Conservation (phyloP, 2,113 vertebrate genomes). For the Pelmatolapia mariae region DNA sequence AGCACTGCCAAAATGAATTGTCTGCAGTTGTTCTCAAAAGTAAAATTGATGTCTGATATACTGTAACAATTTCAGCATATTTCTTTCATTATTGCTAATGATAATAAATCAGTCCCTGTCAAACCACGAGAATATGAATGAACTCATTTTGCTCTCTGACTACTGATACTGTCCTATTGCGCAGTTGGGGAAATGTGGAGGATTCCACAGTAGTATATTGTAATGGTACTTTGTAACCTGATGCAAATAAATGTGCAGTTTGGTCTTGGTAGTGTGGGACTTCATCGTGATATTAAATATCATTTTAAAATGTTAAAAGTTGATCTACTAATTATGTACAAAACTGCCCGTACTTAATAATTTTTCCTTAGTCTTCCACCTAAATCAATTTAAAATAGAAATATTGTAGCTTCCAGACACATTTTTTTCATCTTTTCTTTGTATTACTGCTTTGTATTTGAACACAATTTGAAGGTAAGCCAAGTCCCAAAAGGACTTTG, state of each 20-base stretch:
- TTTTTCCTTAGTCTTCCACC: not conserved
- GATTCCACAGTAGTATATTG: not conserved
- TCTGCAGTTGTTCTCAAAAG: constrained; percentile 50
- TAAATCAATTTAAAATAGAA: not conserved
- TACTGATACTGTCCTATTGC: not conserved
- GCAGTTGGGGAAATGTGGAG: not conserved
- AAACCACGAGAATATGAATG: not conserved
- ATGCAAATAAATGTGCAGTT: not conserved
- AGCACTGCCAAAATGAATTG: constrained; percentile 41
- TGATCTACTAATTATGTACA: not conserved
- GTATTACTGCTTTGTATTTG: not conserved
- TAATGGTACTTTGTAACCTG: not conserved
- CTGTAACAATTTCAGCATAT: constrained; percentile 19
- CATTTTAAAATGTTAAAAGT: not conserved
- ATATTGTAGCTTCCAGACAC: not conserved
- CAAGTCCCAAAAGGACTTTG: not conserved
- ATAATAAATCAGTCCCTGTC: constrained; percentile 38
- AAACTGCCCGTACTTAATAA: not conserved
- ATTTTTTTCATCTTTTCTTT: not conserved
- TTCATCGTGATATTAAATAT: not conserved
- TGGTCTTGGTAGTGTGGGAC: not conserved
- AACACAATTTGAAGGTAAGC: not conserved
- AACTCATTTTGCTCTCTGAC: not conserved
- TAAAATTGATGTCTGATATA: constrained; percentile 39
- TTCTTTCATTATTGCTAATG: constrained; percentile 38